A percentile compares a stretch with the other conserved stretches of the same genome.
Conservation (phyloP, 2,888 invertebrate species). For the Resseliella maxima region DNA sequence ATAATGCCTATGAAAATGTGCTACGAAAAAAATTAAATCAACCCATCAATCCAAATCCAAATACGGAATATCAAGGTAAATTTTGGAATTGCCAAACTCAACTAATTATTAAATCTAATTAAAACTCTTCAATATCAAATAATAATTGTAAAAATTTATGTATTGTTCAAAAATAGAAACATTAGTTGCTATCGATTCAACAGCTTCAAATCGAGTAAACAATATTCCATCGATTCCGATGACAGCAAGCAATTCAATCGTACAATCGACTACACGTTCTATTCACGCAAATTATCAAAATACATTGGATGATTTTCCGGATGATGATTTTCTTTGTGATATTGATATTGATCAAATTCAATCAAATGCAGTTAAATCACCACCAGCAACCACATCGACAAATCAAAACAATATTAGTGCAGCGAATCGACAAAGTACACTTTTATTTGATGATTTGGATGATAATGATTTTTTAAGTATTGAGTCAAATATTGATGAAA, state of each 20-base stretch:
- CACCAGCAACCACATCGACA: neutral
- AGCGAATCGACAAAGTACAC: neutral
- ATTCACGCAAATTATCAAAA: neutral
- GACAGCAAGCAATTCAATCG: neutral
- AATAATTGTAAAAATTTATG: too few relatives aligned
- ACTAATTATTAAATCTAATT: neutral
- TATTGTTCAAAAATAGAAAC: neutral
- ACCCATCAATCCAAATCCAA: conserved; percentile 66
- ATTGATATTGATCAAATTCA: conserved; percentile 30
- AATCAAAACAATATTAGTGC: neutral
- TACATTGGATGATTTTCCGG: neutral
- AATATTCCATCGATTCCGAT: conserved; percentile 16
- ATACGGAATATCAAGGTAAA: conserved; percentile 56
- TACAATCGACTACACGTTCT: neutral
- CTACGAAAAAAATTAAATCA: conserved; percentile 69
- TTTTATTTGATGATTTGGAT: conserved; percentile 19
- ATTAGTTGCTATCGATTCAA: neutral
- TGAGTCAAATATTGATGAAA: neutral
- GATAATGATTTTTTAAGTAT: conserved; percentile 7
- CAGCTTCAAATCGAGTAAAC: neutral
- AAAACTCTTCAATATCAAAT: neutral
- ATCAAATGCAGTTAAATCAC: neutral
- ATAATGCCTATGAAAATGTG: conserved; percentile 71
- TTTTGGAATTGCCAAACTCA: too few relatives aligned
- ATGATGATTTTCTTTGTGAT: conserved; percentile 8